A percentile compares a stretch with the other conserved stretches of the same genome.
Evolutionary conservation across 2,113 vertebrate species (phyloP).

Genomic region (Neodontobutis hainanensis): DNA sequence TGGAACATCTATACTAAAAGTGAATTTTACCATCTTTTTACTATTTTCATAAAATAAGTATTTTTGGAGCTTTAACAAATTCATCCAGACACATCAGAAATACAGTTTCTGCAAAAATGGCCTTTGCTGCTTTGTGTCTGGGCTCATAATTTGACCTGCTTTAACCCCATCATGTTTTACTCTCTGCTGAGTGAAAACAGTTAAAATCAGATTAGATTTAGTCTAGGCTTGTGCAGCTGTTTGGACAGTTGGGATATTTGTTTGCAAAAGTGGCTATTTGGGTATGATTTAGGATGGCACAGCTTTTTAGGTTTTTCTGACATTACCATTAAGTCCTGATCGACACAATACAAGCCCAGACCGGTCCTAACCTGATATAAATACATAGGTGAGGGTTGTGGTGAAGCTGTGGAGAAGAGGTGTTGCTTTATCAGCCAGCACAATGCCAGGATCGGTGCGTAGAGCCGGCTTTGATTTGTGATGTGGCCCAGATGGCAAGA

Average conservation of each 20-base stretch:
- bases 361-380: constrained; percentile 33
- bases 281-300: constrained; percentile 54
- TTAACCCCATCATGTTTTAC: constrained; percentile 9
- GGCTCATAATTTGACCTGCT: constrained; percentile 13
- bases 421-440: constrained; percentile 51
- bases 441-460: constrained; percentile 13
- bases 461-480: constrained; percentile 48
- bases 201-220: constrained; percentile 62
- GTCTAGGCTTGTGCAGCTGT: constrained; percentile 3
- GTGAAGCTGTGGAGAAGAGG: constrained; percentile 47
- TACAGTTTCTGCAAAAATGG: constrained; percentile 4
- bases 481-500: constrained; percentile 31
- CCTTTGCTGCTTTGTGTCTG: constrained; percentile 13
- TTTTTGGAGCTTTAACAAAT: background rate
- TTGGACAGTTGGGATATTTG: background rate
- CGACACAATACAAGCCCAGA: constrained; percentile 19
- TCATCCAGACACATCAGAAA: background rate
- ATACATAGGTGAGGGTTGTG: constrained; percentile 36
- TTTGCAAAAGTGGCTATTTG: constrained; percentile 57
- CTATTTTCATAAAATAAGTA: constrained; percentile 7
- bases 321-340: background rate
- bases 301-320: too few relatives aligned
- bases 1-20: too few relatives aligned
- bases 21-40: background rate
- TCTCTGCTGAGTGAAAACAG: constrained; percentile 12